Conservation (phyloP, 2,797 vertebrate genomes). For the Cryptoprocta ferox region DNA sequence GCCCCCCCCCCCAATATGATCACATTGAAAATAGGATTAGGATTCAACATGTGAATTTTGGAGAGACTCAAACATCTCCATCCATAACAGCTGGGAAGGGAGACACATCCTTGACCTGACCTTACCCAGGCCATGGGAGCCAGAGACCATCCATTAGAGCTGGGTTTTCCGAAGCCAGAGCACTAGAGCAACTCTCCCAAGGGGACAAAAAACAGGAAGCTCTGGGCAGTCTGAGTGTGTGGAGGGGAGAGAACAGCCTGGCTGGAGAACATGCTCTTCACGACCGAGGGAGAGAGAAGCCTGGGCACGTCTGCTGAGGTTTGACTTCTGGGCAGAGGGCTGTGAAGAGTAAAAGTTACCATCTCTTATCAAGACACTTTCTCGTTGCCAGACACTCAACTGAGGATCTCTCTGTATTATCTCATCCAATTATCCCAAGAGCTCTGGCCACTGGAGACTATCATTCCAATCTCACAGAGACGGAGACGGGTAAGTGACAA, state of each 20-base stretch:
- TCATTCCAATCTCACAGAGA: not conserved
- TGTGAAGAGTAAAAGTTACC: not conserved
- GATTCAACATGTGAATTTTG: not conserved
- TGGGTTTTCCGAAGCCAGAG: not conserved
- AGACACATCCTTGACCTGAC: not conserved
- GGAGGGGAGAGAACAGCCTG: no score
- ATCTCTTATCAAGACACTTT: not conserved
- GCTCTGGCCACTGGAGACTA: not conserved
- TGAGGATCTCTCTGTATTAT: not conserved
- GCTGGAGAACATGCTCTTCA: not conserved
- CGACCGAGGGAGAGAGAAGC: not conserved
- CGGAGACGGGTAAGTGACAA: not conserved
- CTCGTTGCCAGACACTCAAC: no score
- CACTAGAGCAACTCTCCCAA: not conserved
- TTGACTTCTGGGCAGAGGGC: not conserved
- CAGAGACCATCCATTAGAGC: not conserved
- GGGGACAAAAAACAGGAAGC: not conserved
- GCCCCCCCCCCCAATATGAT: not conserved
- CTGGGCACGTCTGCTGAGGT: not conserved
- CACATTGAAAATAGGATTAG: not conserved
- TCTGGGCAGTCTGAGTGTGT: no score
- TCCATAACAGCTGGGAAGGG: not conserved
- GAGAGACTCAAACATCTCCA: not conserved
- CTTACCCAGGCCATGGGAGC: not conserved
- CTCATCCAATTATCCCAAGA: not conserved